Evolutionary conservation across 2,797 vertebrate genomes (phyloP), one percentile per base, ranked within the genome.

Genomic region (Danio albolineatus): DNA sequence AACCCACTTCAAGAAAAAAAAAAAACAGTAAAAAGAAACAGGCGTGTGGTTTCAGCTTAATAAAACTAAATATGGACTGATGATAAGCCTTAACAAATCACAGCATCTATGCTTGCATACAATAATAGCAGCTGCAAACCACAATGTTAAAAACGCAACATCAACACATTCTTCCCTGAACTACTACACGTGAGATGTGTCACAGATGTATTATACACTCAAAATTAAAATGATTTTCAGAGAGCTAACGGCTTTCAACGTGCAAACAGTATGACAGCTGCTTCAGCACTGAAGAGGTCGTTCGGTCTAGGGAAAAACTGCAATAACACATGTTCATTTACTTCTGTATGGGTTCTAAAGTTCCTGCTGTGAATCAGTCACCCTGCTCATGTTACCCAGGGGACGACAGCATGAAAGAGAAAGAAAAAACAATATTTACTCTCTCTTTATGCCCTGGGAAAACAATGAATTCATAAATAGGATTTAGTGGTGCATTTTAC

Each of bases 161-260:
- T 16, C 64, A 46, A 49, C 16, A 13, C 10, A 61, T 65, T 17
- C 17, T 65, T 65, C 5, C 10, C 14, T 69, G 10, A 38, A 48
- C 57, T 49, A 61, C 72, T 38, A 28, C 21, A 48, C 36, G 56
- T 17, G 21, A 38, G 28, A 17, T 39, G 48, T 39, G 66, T 51
- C 14, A n/a, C 16, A 46, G 43, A 66, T 60, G 10, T 48, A 38
- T 46, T 73, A 21, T 17, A 73, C 14, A 38, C 21, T 28, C 9
- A 73, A 39, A 17, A 41, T 41, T 39, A 51, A 49, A 51, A 54
- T 19, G 16, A 38, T 17, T 10, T 3, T 46, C 5, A 64, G 5
- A 39, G 49, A 82, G 17, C 21, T 16, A 72, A 56, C 62, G 41
- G 39, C 39, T 73, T 80, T 64, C 16, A 61, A 64, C 56, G 38